Evolutionary conservation across 2,888 invertebrate genomes (phyloP).

Genomic region (Eristalis tenax): DNA sequence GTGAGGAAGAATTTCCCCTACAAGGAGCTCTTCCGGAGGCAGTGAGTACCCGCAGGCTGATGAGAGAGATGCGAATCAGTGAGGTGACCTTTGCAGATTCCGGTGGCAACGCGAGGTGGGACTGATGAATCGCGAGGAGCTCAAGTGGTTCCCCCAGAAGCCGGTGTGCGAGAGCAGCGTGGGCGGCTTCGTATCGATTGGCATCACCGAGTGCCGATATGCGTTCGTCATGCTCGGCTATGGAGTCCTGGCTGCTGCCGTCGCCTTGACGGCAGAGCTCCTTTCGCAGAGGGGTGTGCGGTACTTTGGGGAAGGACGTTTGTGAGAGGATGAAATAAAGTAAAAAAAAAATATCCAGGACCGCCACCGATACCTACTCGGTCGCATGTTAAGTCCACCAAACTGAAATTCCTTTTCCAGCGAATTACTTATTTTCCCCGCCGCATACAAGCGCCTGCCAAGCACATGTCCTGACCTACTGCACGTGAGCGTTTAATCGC

Average conservation of each 20-base stretch:
- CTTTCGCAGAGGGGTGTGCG: not conserved
- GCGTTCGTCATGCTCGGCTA: constrained; percentile 81
- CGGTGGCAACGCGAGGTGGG: constrained; percentile 85
- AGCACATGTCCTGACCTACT: not conserved
- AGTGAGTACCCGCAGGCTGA: constrained; percentile 73
- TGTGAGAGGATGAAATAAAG: too few relatives aligned
- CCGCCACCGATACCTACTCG: too few relatives aligned
- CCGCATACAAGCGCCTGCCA: not conserved
- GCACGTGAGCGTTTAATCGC: not conserved
- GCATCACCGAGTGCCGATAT: constrained; percentile 83
- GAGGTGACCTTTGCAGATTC: constrained; percentile 79
- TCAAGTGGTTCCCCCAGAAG: constrained; percentile 83
- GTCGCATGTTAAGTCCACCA: not conserved
- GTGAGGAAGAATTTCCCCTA: constrained; percentile 83
- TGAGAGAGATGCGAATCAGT: not conserved
- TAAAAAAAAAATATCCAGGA: too few relatives aligned
- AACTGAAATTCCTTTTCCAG: not conserved
- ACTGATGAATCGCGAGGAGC: constrained; percentile 82
- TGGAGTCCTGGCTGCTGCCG: constrained; percentile 75
- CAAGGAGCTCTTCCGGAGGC: constrained; percentile 82
- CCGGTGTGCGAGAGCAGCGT: constrained; percentile 82
- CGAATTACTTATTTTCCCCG: not conserved
- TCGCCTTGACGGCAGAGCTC: constrained; percentile 74
- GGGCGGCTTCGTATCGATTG: constrained; percentile 83
- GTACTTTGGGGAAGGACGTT: not conserved